Evolutionary conservation across 2,888 invertebrate genomes (phyloP).

Genomic region (Phlogophora meticulosa): DNA sequence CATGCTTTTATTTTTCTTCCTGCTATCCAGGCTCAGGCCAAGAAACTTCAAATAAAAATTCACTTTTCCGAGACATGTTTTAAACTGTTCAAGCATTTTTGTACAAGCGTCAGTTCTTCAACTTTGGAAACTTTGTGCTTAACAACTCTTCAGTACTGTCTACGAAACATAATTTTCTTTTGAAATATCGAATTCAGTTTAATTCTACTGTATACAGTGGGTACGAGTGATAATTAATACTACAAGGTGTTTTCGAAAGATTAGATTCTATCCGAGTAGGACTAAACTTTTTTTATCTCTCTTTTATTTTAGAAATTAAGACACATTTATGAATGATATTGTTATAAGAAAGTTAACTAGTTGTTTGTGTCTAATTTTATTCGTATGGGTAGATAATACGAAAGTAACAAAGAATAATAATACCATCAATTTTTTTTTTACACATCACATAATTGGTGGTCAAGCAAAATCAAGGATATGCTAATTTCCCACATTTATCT

Average conservation of each 20-base stretch:
- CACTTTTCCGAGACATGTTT: slow-evolving; percentile 38
- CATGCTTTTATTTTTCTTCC: slow-evolving; percentile 13
- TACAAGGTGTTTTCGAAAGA: slow-evolving; percentile 17
- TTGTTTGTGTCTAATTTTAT: too few species aligned
- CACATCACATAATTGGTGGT: neutral
- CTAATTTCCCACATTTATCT: neutral
- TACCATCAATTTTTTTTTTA: too few species aligned
- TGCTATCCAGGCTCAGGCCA: slow-evolving; percentile 31
- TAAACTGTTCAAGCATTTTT: slow-evolving; percentile 47
- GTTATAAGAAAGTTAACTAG: too few species aligned
- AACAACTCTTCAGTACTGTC: neutral
- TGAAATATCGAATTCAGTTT: slow-evolving; percentile 9
- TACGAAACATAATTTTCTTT: neutral
- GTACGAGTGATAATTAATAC: neutral
- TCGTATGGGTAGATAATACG: too few species aligned
- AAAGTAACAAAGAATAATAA: too few species aligned
- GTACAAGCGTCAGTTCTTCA: neutral
- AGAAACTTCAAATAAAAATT: slow-evolving; percentile 38
- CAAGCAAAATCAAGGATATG: neutral
- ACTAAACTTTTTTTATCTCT: too few species aligned
- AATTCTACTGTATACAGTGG: slow-evolving; percentile 22
- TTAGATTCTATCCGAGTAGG: too few species aligned
- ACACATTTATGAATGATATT: too few species aligned
- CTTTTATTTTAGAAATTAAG: too few species aligned
- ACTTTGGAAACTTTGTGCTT: neutral